Conservation (phyloP, 2,113 vertebrate genomes). For the Spea bombifrons region DNA sequence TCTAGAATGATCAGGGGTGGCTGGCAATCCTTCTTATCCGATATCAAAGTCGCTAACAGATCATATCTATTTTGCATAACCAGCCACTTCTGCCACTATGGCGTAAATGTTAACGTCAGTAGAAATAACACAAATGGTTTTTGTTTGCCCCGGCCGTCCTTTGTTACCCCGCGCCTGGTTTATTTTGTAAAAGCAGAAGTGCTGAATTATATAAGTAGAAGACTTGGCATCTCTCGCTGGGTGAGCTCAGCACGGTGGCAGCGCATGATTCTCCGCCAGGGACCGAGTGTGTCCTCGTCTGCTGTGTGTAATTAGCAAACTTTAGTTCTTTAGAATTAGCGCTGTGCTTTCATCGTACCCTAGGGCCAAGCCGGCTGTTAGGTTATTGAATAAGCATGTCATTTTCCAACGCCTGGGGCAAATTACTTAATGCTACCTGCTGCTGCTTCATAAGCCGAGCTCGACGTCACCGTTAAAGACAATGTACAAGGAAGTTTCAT, state of each 20-base stretch:
- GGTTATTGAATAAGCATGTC: slow-evolving; percentile 65
- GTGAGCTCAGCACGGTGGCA: slow-evolving; percentile 43
- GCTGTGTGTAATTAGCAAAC: slow-evolving; percentile 61
- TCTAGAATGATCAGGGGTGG: too few species aligned
- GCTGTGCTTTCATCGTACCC: slow-evolving; percentile 59
- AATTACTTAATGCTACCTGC: slow-evolving; percentile 55
- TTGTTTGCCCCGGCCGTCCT: too few species aligned
- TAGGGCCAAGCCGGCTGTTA: slow-evolving; percentile 59
- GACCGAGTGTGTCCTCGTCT: slow-evolving; percentile 49
- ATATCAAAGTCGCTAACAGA: too few species aligned
- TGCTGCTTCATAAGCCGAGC: slow-evolving; percentile 51
- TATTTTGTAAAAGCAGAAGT: background rate
- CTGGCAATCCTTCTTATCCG: too few species aligned
- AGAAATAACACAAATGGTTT: too few species aligned
- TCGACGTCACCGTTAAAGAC: slow-evolving; percentile 49
- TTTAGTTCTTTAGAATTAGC: slow-evolving; percentile 59
- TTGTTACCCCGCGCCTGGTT: background rate
- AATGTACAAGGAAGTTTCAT: slow-evolving; percentile 21
- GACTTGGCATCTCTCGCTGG: slow-evolving; percentile 6
- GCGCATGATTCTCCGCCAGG: slow-evolving; percentile 56
- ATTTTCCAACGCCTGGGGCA: slow-evolving; percentile 56
- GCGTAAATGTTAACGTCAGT: too few species aligned
- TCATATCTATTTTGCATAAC: too few species aligned
- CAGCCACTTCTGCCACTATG: too few species aligned
- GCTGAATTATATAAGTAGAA: background rate